Percentiles rank a stretch among this genome's conserved stretches.
These are phyloP conservation scores for Apaloderma vittatum DNA, from an alignment of 2,113 vertebrate species.

Conservation along the genomic window DNA sequence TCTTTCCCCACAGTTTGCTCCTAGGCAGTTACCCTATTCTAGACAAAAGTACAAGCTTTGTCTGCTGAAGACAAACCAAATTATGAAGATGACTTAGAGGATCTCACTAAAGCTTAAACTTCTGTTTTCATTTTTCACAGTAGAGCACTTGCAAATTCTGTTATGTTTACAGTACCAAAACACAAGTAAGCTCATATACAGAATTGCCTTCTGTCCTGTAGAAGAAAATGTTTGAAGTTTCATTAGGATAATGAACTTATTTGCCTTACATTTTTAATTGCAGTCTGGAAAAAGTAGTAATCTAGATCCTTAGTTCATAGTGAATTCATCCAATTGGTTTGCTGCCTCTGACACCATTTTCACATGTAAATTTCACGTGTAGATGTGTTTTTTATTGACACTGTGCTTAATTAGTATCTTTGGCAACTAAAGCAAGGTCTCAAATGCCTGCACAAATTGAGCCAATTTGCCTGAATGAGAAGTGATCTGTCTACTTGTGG, in stretches of 20 bases:
- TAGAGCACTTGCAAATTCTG: background rate
- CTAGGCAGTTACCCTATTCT: background rate
- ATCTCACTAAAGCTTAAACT: background rate
- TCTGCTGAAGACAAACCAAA: background rate
- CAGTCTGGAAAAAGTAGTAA: background rate
- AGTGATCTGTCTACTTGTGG: background rate
- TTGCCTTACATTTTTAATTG: background rate
- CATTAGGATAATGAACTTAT: background rate
- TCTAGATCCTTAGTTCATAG: background rate
- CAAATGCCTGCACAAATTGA: background rate
- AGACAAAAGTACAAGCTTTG: background rate
- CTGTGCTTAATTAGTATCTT: background rate
- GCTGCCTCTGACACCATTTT: background rate
- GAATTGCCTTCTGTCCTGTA: background rate
- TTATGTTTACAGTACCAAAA: background rate
- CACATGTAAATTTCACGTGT: fast-evolving
- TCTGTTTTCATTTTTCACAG: background rate
- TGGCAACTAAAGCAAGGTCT: background rate
- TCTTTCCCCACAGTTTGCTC: background rate
- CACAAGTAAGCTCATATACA: background rate
- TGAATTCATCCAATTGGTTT: background rate
- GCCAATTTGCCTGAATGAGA: background rate
- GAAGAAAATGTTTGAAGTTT: background rate
- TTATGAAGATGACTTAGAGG: background rate
- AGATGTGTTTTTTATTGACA: background rate